Evolutionary conservation across 2,797 vertebrate species (phyloP).

Genomic region (Crenuchus spilurus): DNA sequence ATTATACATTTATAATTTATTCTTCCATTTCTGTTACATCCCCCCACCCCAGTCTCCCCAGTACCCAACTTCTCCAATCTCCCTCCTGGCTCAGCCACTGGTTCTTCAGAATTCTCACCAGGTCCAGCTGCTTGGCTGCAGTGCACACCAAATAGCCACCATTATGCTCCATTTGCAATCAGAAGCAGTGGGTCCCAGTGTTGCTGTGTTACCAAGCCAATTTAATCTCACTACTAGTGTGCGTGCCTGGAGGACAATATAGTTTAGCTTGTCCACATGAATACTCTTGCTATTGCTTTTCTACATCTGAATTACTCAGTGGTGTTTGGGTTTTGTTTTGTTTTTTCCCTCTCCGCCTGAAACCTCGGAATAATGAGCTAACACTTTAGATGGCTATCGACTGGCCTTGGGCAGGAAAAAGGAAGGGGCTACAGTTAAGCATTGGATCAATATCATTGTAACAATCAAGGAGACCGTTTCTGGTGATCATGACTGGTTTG

Average conservation of each 20-base stretch:
- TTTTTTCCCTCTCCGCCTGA: conserved; percentile 28
- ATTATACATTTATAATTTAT: too few relatives aligned
- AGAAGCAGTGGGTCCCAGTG: conserved; percentile 53
- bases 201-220: conserved; percentile 55
- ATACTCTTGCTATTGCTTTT: conserved; percentile 33
- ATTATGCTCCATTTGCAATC: conserved; percentile 64
- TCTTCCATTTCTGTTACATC: too few relatives aligned
- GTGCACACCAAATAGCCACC: conserved; percentile 51
- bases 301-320: conserved; percentile 13
- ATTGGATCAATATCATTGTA: conserved; percentile 1
- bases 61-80: too few relatives aligned
- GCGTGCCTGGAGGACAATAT: conserved; percentile 56
- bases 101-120: not conserved
- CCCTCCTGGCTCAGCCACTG: too few relatives aligned
- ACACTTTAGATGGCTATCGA: conserved; percentile 32
- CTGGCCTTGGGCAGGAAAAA: conserved; percentile 20
- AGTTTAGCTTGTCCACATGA: conserved; percentile 46
- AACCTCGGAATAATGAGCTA: conserved; percentile 39
- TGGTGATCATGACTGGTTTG: not conserved
- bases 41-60: too few relatives aligned
- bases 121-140: conserved; percentile 50
- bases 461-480: conserved; percentile 17
- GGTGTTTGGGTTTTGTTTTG: conserved; percentile 13
- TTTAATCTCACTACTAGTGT: conserved; percentile 59
- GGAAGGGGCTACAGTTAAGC: conserved; percentile 25